These are phyloP conservation scores for Geodia barretti DNA, from an alignment of 37 sponge, comb jelly and placozoan species.

Conservation along the genomic window DNA sequence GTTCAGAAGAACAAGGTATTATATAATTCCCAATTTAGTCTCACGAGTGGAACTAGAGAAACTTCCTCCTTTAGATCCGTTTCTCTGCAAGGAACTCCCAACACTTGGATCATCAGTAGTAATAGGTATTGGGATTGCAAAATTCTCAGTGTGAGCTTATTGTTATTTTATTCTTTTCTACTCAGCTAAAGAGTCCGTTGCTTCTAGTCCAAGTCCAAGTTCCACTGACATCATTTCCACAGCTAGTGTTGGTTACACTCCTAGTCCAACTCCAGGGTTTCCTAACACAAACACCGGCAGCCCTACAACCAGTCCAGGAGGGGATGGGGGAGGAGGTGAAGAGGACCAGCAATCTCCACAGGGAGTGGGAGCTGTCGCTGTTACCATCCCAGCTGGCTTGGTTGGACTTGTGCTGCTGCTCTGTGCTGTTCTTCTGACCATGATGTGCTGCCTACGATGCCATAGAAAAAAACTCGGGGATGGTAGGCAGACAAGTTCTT, in stretches of 20 bases:
- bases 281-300: not conserved
- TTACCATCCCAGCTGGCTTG: not conserved
- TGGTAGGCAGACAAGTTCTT: too few relatives aligned
- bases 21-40: too few relatives aligned
- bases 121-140: too few relatives aligned
- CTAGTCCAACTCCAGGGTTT: not conserved
- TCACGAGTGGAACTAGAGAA: too few relatives aligned
- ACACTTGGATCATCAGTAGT: too few relatives aligned
- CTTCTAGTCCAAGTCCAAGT: not conserved
- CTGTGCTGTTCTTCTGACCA: not conserved
- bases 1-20: not conserved
- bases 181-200: not conserved
- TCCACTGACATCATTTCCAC: not conserved
- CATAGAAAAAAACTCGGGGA: not conserved
- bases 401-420: not conserved
- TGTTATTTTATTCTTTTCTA: too few relatives aligned
- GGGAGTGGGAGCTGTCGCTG: not conserved
- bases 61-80: too few relatives aligned
- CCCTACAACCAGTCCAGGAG: not conserved
- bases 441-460: not conserved
- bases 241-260: not conserved
- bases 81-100: too few relatives aligned
- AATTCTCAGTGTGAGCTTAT: too few relatives aligned
- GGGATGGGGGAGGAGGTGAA: not conserved
- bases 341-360: not conserved